phyloP scores from a whole-genome alignment of 2,888 invertebrate genomes.

The Apodemia zela region DNA sequence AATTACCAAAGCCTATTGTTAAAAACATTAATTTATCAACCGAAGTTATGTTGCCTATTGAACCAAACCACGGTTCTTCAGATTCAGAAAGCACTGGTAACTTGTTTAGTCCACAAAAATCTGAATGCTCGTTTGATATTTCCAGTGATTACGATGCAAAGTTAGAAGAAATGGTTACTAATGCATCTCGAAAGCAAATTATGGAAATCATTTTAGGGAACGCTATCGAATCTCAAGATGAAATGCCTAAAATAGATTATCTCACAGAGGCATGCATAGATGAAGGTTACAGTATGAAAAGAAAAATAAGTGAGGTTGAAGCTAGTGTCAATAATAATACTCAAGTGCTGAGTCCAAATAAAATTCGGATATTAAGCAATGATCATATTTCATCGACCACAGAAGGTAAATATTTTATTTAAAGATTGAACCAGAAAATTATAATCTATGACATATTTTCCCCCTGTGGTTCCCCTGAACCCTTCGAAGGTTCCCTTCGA shows the following conservation, averaged over 20 bases:
- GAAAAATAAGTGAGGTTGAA: slow-evolving; percentile 54
- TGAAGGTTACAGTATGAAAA: slow-evolving; percentile 45
- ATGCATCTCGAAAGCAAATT: slow-evolving; percentile 67
- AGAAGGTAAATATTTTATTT: slow-evolving; percentile 47
- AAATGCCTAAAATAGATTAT: slow-evolving; percentile 63
- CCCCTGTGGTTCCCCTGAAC: too few species aligned
- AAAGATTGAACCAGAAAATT: too few species aligned
- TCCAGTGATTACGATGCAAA: slow-evolving; percentile 67
- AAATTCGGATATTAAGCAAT: slow-evolving; percentile 60
- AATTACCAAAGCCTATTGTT: slow-evolving; percentile 46
- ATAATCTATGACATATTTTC: too few species aligned
- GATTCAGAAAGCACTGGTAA: not conserved
- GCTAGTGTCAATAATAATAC: slow-evolving; percentile 56
- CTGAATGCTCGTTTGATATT: slow-evolving; percentile 68
- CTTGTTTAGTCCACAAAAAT: slow-evolving; percentile 65
- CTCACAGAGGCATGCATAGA: slow-evolving; percentile 56
- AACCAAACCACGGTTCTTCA: slow-evolving; percentile 31
- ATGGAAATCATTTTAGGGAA: slow-evolving; percentile 76
- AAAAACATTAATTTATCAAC: slow-evolving; percentile 52
- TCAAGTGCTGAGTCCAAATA: slow-evolving; percentile 54
- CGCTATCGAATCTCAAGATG: slow-evolving; percentile 46
- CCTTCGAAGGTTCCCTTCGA: too few species aligned
- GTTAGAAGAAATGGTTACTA: slow-evolving; percentile 68
- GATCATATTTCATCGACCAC: slow-evolving; percentile 71
- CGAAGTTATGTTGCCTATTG: slow-evolving; percentile 58